Evolutionary conservation across 2,888 invertebrate genomes (phyloP).

Genomic region (Holacanthella duospinosa): DNA sequence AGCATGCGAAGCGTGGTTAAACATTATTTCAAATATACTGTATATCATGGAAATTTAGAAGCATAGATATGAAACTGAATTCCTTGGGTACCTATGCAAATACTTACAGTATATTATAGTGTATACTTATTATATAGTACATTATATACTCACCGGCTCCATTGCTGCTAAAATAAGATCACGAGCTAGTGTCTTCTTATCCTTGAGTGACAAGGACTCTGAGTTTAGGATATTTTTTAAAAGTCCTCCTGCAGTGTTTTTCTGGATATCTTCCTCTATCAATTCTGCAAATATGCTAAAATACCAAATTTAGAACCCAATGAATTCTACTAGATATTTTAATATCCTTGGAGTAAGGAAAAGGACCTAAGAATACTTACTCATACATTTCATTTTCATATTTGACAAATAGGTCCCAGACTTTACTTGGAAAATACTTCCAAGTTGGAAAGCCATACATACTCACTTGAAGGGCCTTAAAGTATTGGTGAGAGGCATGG

Average conservation of each 20-base stretch:
- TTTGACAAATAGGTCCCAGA: slow-evolving; percentile 58
- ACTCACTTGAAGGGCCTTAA: slow-evolving; percentile 28
- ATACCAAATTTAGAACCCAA: not conserved
- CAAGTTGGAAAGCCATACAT: slow-evolving; percentile 65
- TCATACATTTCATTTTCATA: slow-evolving; percentile 72
- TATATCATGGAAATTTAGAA: no score
- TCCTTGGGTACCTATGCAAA: no score
- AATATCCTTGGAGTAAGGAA: slow-evolving; percentile 5
- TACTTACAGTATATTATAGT: no score
- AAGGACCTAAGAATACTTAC: slow-evolving; percentile 45
- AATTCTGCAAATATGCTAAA: slow-evolving; percentile 10
- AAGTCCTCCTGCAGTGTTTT: slow-evolving; percentile 7
- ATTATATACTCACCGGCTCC: slow-evolving; percentile 55
- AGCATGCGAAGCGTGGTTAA: no score
- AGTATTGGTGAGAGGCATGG: slow-evolving; percentile 22
- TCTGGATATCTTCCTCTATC: slow-evolving; percentile 12
- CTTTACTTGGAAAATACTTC: slow-evolving; percentile 64
- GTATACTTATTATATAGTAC: no score
- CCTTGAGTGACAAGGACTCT: slow-evolving; percentile 60
- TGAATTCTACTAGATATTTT: not conserved
- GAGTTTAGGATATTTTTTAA: slow-evolving; percentile 52
- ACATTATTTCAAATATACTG: no score
- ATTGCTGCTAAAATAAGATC: slow-evolving; percentile 81
- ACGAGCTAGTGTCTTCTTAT: slow-evolving; percentile 73
- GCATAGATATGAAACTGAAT: no score